A percentile compares a stretch with the other conserved stretches of the same genome.
These are phyloP conservation scores for Plemyria rubiginata DNA, from an alignment of 2,888 invertebrate genomes.

Conservation along the genomic window DNA sequence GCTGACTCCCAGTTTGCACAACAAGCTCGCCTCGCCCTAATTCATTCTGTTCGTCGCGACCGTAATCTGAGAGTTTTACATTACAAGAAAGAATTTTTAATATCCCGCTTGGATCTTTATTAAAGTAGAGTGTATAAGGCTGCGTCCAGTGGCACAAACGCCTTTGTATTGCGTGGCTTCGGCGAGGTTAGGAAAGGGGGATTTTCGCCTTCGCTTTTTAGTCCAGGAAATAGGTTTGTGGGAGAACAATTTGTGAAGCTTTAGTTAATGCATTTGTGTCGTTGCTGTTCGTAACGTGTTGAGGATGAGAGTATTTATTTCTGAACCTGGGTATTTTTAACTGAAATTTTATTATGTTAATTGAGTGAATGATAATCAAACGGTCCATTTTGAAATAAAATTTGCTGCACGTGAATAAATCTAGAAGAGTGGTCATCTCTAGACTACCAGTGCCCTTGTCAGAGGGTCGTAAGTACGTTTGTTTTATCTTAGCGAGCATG, in stretches of 20 bases:
- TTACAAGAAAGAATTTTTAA: slow-evolving; percentile 71
- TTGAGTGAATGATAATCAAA: no score
- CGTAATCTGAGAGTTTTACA: slow-evolving; percentile 57
- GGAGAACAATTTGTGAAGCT: slow-evolving; percentile 32
- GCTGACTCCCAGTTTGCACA: slow-evolving; percentile 55
- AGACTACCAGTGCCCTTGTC: no score
- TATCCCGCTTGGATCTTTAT: slow-evolving; percentile 72
- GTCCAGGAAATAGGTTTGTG: slow-evolving; percentile 35
- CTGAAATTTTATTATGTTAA: no score
- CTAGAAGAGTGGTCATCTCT: no score
- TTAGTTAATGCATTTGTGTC: slow-evolving; percentile 22
- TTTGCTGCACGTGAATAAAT: no score
- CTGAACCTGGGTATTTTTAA: not conserved
- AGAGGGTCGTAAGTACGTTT: no score
- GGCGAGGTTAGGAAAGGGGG: slow-evolving; percentile 41
- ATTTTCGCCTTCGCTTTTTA: slow-evolving; percentile 41
- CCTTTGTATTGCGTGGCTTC: slow-evolving; percentile 53
- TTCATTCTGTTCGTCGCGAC: slow-evolving; percentile 45
- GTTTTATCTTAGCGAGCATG: no score
- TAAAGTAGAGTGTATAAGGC: slow-evolving; percentile 61
- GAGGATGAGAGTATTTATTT: not conserved
- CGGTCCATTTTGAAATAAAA: no score
- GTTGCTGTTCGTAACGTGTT: not conserved
- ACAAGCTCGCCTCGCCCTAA: slow-evolving; percentile 58
- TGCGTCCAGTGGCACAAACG: slow-evolving; percentile 62